Base-by-base conservation (phyloP, 2,113 vertebrate species). In the Microtus oregoni region DNA sequence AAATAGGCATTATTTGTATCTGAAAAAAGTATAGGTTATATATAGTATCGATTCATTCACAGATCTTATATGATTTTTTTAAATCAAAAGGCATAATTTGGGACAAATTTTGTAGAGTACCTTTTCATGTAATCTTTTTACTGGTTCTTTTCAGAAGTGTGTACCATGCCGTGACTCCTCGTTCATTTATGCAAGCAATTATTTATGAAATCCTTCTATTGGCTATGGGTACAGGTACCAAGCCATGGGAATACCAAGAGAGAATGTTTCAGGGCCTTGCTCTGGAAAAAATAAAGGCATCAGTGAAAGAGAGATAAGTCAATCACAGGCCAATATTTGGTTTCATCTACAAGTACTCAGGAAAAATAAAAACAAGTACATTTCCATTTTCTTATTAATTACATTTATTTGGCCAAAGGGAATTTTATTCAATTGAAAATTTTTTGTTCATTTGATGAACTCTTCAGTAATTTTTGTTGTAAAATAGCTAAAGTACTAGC, bases 401-500 rank as follows among this genome's bases (percentile, higher is more conserved):
- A 76, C 61, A 94, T 95, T 89, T 92, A 95, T 85, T 1, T 94
- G 7, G 47, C 93, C 87, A 94, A 1, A 38, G 0, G 76, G 95
- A 97, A 92, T 92, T 92, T 92, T 85, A 89, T 70, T 70, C 93
- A 38, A 73, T 70, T 83, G 86, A 96, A 95, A 89, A 32, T 55
- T 94, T 52, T 94, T 92, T 97, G n/a, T 97, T 94, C 93, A 97
- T 98, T 96, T 82, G 22, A 97, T 96, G 88, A 95, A 92, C 91
- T 88, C 22, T 73, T 58, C 94, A 96, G 67, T 97, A 97, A 96
- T 95, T 75, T 95, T 96, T 85, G 75, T 95, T 89, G 82, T 85
- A 58, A 95, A 94, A 30, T 81, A 76, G 15, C 76, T 97, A 77
- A 97, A 98, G 94, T 95, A 96, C 97, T 97, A 98, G 91, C 93